Percentiles rank a stretch among this genome's conserved stretches.
These are phyloP conservation scores for Ormia ochracea DNA, from an alignment of 2,888 invertebrate genomes.

Conservation along the genomic window DNA sequence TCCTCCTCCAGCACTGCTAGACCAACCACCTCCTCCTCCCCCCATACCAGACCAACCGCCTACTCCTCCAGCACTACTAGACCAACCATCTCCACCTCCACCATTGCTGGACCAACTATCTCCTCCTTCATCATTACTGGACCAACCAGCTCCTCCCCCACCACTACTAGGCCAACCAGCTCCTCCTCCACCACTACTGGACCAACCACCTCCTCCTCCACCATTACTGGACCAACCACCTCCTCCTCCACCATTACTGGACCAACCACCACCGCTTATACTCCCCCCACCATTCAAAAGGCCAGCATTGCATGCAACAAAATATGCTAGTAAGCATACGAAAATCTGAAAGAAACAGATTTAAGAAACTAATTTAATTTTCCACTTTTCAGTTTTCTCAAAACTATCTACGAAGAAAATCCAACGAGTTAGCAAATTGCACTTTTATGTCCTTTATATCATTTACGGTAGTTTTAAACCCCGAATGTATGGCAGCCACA, in stretches of 20 bases:
- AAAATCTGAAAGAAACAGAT: constrained; percentile 54
- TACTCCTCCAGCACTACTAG: constrained; percentile 29
- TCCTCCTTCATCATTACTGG: constrained; percentile 18
- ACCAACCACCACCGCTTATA: constrained; percentile 45
- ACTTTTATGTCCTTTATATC: too few species aligned
- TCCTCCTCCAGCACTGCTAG: constrained; percentile 26
- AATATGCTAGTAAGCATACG: constrained; percentile 62
- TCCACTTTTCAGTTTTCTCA: neutral
- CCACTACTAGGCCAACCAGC: constrained; percentile 36
- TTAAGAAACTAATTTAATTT: neutral
- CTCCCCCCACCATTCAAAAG: constrained; percentile 47
- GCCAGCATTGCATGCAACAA: constrained; percentile 61
- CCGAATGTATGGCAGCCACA: too few species aligned
- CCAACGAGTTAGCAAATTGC: too few species aligned
- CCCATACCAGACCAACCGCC: too few species aligned
- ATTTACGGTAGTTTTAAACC: too few species aligned
- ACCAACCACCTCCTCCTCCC: constrained; percentile 44
- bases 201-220: constrained; percentile 44
- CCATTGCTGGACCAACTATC: constrained; percentile 55
- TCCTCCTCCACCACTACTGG: constrained; percentile 27
- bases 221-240: constrained; percentile 43
- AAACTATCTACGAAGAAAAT: neutral
- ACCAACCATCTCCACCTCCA: constrained; percentile 46
- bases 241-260: constrained; percentile 39
- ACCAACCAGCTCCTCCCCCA: constrained; percentile 51